Percentiles rank a stretch among this genome's conserved stretches.
Evolutionary conservation across 2,113 vertebrate genomes (phyloP).

Genomic region (Phocoena phocoena): DNA sequence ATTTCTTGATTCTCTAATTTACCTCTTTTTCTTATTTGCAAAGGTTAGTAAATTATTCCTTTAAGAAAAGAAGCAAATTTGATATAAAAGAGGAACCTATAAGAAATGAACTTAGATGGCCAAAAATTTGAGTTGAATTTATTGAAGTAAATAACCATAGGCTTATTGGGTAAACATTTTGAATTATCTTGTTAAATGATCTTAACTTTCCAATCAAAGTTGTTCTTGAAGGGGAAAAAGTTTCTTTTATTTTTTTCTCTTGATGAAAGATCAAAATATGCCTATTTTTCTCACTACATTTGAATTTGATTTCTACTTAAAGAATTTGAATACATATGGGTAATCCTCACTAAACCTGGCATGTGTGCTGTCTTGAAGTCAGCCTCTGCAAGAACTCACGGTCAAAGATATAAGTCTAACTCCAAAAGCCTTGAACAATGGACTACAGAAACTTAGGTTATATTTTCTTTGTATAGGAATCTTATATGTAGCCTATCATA

Average conservation of each 20-base stretch:
- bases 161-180: background rate
- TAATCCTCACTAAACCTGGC: background rate
- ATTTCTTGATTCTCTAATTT: background rate
- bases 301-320: background rate
- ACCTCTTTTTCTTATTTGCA: background rate
- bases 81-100: background rate
- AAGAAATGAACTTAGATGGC: background rate
- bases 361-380: background rate
- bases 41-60: background rate
- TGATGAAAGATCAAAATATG: background rate
- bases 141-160: background rate
- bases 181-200: background rate
- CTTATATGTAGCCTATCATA: background rate
- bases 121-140: slow-evolving; percentile 25
- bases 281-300: background rate
- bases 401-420: background rate
- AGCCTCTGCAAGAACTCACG: background rate
- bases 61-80: background rate
- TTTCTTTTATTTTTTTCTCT: background rate
- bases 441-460: background rate
- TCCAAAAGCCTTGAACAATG: background rate
- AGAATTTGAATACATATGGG: background rate
- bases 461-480: background rate
- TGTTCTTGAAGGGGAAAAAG: background rate
- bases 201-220: background rate